These are phyloP conservation scores for Ophioninae sp. DNA, from an alignment of 2,888 invertebrate genomes.

Conservation along the genomic window DNA sequence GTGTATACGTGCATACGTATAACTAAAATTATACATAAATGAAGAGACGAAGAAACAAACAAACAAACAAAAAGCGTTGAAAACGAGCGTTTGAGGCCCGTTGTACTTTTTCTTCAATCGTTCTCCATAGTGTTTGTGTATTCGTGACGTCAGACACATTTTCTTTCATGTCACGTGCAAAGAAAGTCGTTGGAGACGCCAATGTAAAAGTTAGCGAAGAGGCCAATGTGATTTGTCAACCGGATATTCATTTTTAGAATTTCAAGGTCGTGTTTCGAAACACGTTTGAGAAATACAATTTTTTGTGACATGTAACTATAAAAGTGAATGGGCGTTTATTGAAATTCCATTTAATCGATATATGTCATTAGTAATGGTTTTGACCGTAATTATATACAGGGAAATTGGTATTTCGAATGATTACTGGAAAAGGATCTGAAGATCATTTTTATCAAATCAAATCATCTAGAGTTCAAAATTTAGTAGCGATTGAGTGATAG, in stretches of 20 bases:
- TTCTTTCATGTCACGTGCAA: constrained; percentile 36
- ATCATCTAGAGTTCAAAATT: too few relatives aligned
- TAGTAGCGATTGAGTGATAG: too few relatives aligned
- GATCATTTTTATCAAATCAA: too few relatives aligned
- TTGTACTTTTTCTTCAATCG: constrained; percentile 22
- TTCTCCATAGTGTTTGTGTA: constrained; percentile 35
- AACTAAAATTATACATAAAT: background rate
- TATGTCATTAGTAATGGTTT: too few relatives aligned
- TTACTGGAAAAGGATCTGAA: too few relatives aligned
- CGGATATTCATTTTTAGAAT: background rate
- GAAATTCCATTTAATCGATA: too few relatives aligned
- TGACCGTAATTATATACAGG: too few relatives aligned
- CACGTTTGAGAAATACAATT: background rate
- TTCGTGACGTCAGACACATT: constrained; percentile 39
- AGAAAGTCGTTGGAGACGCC: background rate
- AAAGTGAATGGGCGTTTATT: too few relatives aligned
- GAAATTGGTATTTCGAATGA: too few relatives aligned
- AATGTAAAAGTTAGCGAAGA: too few relatives aligned
- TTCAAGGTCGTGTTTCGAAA: background rate
- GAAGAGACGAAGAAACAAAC: background rate
- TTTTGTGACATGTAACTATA: background rate
- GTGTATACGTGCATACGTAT: background rate
- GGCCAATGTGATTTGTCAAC: background rate
- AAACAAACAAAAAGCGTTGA: constrained; percentile 13
- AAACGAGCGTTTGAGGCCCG: background rate